Evolutionary conservation across 2,888 invertebrate species (phyloP), one percentile per base, ranked within the genome.

Genomic region (Ramazzottius varieornatus): DNA sequence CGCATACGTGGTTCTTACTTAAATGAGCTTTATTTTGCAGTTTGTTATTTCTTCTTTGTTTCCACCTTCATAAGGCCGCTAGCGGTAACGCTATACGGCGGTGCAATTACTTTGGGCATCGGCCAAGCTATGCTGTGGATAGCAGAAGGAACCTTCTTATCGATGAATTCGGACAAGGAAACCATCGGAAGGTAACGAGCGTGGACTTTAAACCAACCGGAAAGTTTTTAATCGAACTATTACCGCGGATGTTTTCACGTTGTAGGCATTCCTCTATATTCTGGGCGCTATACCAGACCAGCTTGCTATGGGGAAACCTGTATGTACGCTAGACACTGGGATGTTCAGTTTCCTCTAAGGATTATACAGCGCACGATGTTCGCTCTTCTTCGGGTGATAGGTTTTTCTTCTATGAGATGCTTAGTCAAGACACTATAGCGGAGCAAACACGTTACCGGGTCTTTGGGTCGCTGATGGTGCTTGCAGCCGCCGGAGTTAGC

Each of bases 271-370:
- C 54, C 16, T 8, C 54, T 13, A 4, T 54, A 24, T 54, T 54
- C 24, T 54, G 54, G 54, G 54, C 54, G 54, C 24, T 54, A 24
- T 54, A 54, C 29, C 54, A 54, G 54, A 54, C 54, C 20, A n/a
- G n/a, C n/a, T n/a, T n/a, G n/a, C n/a, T n/a, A n/a, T n/a, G n/a
- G n/a, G n/a, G n/a, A n/a, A n/a, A n/a, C n/a, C n/a, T n/a, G n/a
- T n/a, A n/a, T n/a, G n/a, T n/a, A n/a, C n/a, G n/a, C n/a, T n/a
- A n/a, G n/a, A n/a, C n/a, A n/a, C n/a, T n/a, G n/a, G n/a, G n/a
- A n/a, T n/a, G n/a, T n/a, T n/a, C n/a, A n/a, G n/a, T n/a, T n/a
- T n/a, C n/a, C n/a, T n/a, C n/a, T n/a, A n/a, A n/a, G n/a, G n/a
- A n/a, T n/a, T n/a, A n/a, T n/a, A n/a, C n/a, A n/a, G n/a, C n/a